Base-by-base conservation (phyloP, 2,113 vertebrate species). In the Pseudorasbora parva region DNA sequence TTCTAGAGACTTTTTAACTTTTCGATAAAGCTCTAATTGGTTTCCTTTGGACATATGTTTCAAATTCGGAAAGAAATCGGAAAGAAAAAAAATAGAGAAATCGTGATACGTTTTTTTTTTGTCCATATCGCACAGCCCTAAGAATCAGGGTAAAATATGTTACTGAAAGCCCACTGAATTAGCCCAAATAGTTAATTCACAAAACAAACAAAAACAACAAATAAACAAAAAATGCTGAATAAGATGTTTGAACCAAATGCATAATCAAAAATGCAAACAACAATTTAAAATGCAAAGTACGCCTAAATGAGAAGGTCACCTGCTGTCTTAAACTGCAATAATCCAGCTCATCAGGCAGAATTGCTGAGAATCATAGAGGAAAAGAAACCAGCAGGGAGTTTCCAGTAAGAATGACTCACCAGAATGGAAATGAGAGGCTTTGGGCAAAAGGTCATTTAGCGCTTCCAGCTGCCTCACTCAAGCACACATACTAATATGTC, bases 341-440 rank as follows among this genome's bases (percentile, higher is more conserved):
- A 68, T 68, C 4, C 33, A 73, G 69, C 43, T 72, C 10, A 51
- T 74, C 71, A 74, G 43, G 12, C 71, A 74, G 71, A 74, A 25
- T 8, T 51, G 2, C 54, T 14, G 60, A 41, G 21, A 57, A 25
- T 8, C 4, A 19, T 7, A 79, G 12, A 83, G 21, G 27, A 54
- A 37, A 25, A 37, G 51, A 33, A 78, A 25, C 25, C 10, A 51
- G 14, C 15, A 19, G 68, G 76, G 81, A 19, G 84, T 86, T 91
- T 89, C 86, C 85, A 87, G 86, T 83, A 88, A 91, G 23, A n/a
- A 83, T 86, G 77, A 91, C 68, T 84, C 88, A 88, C 47, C 8
- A 37, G 56, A 41, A 74, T 7, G 33, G 27, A 27, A 56, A 82
- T 49, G 30, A 37, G 45, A 51, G 25, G 78, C 8, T 49, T 21